Conservation (phyloP, 2,797 vertebrate species). For the Hypotaenidia philippensis region DNA sequence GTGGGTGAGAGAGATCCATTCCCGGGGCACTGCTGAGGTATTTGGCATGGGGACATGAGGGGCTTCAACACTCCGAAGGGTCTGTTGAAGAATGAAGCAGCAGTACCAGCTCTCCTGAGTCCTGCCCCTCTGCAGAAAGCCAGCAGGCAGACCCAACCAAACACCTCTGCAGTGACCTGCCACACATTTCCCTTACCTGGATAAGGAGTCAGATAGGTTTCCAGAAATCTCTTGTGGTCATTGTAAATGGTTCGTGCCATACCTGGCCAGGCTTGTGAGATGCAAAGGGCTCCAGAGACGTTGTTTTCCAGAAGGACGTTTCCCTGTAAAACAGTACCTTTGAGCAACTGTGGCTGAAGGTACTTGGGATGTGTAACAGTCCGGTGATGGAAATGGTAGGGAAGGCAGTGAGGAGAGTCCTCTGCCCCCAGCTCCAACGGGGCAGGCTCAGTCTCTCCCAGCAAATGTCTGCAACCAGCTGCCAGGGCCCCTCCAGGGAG, state of each 20-base stretch:
- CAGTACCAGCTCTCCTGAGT: neutral
- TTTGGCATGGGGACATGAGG: neutral
- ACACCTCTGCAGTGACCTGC: neutral
- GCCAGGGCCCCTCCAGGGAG: neutral
- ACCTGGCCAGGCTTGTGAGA: conserved; percentile 73
- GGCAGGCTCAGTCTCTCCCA: neutral
- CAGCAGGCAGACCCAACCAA: neutral
- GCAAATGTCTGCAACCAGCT: neutral
- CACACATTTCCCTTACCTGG: conserved; percentile 38
- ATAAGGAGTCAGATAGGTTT: conserved; percentile 71
- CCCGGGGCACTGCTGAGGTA: neutral
- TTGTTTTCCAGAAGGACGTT: conserved; percentile 51
- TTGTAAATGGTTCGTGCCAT: conserved; percentile 77
- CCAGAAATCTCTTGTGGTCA: conserved; percentile 70
- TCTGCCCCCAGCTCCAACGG: neutral
- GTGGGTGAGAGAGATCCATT: neutral
- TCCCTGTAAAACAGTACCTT: conserved; percentile 47
- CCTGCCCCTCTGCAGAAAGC: neutral
- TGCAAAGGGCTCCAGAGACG: conserved; percentile 72
- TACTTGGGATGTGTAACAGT: neutral
- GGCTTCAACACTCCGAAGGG: neutral
- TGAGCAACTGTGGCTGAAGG: neutral
- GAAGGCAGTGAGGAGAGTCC: neutral
- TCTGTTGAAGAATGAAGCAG: neutral
- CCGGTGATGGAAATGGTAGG: neutral